These are phyloP conservation scores for Eleutherodactylus coqui DNA, from an alignment of 2,797 vertebrate genomes.

Conservation along the genomic window DNA sequence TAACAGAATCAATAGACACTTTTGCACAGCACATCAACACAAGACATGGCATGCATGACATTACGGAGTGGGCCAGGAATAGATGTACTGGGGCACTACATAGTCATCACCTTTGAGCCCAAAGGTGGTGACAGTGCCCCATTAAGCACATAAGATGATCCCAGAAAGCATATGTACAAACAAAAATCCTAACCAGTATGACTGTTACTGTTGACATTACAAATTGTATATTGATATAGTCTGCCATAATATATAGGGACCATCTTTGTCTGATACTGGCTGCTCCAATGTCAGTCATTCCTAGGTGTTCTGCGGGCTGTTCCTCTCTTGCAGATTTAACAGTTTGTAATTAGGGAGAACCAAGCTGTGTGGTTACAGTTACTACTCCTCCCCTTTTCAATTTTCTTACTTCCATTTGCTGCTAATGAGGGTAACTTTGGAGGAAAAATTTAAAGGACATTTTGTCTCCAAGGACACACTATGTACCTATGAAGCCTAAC, in stretches of 20 bases:
- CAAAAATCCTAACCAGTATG: neutral
- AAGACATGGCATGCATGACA: too few species aligned
- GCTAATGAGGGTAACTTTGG: constrained; percentile 26
- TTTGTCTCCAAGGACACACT: constrained; percentile 5
- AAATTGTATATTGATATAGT: neutral
- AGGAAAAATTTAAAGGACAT: neutral
- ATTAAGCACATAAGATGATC: too few species aligned
- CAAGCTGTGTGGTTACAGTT: constrained; percentile 41
- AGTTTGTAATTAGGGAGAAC: constrained; percentile 37
- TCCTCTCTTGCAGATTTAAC: constrained; percentile 7
- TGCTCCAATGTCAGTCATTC: neutral
- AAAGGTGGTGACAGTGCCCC: too few species aligned
- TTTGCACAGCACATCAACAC: too few species aligned
- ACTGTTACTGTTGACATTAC: neutral
- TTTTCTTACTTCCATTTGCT: constrained; percentile 20
- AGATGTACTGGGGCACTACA: too few species aligned
- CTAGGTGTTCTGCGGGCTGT: constrained; percentile 1
- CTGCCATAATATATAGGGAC: neutral
- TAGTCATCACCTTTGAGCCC: too few species aligned
- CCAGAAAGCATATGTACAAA: too few species aligned
- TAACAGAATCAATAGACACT: too few species aligned
- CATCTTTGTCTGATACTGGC: neutral
- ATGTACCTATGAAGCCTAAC: neutral
- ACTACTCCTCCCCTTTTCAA: constrained; percentile 10
- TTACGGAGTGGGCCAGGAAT: too few species aligned